These are phyloP conservation scores for Salvelinus namaycush DNA, from an alignment of 2,113 vertebrate species.

Conservation along the genomic window DNA sequence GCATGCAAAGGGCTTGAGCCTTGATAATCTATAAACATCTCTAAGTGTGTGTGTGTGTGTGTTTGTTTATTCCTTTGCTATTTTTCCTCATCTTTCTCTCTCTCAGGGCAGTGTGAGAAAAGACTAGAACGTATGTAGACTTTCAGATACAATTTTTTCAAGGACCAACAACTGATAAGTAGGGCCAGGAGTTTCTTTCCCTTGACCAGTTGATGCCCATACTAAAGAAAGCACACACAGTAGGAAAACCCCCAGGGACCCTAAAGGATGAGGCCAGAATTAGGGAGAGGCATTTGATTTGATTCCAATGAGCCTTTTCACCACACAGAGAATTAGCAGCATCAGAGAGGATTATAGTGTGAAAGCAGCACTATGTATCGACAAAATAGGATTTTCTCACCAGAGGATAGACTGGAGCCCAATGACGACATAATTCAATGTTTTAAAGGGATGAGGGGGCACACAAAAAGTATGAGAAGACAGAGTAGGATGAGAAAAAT, in stretches of 20 bases:
- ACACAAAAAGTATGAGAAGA: constrained; percentile 9
- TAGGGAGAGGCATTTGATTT: constrained; percentile 44
- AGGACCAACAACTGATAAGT: too few species aligned
- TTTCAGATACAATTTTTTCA: too few species aligned
- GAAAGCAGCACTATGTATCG: constrained; percentile 59
- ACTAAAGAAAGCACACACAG: too few species aligned
- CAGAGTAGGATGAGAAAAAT: neutral
- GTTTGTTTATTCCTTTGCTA: neutral
- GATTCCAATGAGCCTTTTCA: constrained; percentile 62
- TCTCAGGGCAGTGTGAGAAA: too few species aligned
- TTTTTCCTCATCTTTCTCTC: too few species aligned
- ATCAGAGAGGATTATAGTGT: constrained; percentile 55
- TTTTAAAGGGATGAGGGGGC: constrained; percentile 45
- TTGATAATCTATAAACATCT: constrained; percentile 33
- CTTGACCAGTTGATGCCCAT: too few species aligned
- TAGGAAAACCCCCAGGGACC: too few species aligned
- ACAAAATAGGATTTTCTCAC: constrained; percentile 55
- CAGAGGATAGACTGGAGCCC: constrained; percentile 37
- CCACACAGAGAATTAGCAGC: constrained; percentile 35
- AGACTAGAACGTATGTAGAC: too few species aligned
- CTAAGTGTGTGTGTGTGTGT: neutral
- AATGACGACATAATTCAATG: constrained; percentile 56
- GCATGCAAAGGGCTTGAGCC: neutral
- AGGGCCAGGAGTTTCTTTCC: too few species aligned
- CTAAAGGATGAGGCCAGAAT: too few species aligned